phyloP scores from a whole-genome alignment of 2,888 invertebrate genomes.

The Chaetoderma sp. region DNA sequence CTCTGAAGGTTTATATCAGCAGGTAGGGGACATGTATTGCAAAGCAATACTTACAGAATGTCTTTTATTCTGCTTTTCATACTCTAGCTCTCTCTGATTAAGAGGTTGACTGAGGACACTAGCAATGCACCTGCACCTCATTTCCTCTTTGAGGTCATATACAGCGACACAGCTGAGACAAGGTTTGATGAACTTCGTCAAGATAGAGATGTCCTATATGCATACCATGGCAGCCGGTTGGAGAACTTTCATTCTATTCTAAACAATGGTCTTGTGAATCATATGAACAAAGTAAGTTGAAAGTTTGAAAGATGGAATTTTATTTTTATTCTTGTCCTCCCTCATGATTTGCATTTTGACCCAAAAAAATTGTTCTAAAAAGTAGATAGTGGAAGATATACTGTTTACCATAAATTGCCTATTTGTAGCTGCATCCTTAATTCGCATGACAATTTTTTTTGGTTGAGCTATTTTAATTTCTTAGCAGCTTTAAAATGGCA shows the following conservation, averaged over 20 bases:
- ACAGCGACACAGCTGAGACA: constrained; percentile 41
- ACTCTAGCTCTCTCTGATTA: constrained; percentile 50
- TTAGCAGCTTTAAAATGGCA: no score
- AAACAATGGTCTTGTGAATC: constrained; percentile 82
- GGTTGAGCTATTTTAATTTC: no score
- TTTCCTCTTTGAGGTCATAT: constrained; percentile 56
- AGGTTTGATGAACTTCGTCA: constrained; percentile 48
- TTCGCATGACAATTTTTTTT: no score
- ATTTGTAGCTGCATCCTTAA: no score
- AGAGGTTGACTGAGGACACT: constrained; percentile 54
- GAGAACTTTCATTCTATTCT: constrained; percentile 86
- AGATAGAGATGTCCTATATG: constrained; percentile 74
- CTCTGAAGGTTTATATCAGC: no score
- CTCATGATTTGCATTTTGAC: no score
- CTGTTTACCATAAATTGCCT: no score
- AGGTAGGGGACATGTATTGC: no score
- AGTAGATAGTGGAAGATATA: no score
- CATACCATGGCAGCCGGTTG: constrained; percentile 84
- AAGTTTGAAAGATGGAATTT: background rate
- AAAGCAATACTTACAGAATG: no score
- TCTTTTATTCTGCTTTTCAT: no score
- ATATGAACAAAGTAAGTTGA: constrained; percentile 76
- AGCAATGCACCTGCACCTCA: constrained; percentile 51
- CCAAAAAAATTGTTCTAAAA: no score
- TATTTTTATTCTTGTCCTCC: background rate